Percentiles rank a stretch among this genome's conserved stretches.
Evolutionary conservation across 1,140 invertebrate species (phyloP).

Genomic region (Lepidurus packardi): DNA sequence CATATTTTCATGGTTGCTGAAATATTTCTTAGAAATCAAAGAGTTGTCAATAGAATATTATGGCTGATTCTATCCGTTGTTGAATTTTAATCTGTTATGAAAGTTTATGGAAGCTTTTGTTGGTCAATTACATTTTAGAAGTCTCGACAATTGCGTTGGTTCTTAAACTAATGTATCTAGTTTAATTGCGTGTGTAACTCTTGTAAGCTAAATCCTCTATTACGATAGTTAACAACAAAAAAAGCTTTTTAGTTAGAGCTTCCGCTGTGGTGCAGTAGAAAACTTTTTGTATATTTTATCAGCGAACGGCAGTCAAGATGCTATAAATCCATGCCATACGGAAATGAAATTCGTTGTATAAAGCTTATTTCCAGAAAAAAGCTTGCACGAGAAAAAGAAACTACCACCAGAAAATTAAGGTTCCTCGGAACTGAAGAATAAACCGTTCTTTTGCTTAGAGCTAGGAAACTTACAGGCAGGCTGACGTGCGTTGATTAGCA

Average conservation of each 20-base stretch:
- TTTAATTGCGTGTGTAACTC: too few species aligned
- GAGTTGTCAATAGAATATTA: too few species aligned
- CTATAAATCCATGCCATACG: background rate
- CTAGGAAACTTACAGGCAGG: background rate
- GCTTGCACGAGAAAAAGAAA: background rate
- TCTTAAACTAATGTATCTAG: too few species aligned
- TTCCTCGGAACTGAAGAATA: background rate
- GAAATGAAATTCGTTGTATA: conserved; percentile 9
- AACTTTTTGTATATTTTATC: background rate
- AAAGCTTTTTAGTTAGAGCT: background rate
- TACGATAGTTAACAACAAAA: too few species aligned
- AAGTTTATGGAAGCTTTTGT: too few species aligned
- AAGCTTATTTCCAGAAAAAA: background rate
- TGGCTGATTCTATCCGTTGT: too few species aligned
- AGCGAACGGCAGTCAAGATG: background rate
- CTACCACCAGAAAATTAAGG: background rate
- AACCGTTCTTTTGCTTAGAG: background rate
- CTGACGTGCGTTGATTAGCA: background rate
- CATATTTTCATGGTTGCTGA: too few species aligned
- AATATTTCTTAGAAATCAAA: too few species aligned
- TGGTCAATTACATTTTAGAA: too few species aligned
- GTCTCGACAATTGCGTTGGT: too few species aligned
- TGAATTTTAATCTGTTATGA: too few species aligned
- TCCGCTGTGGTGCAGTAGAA: background rate
- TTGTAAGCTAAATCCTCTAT: too few species aligned